Evolutionary conservation across 1,140 invertebrate species (phyloP), one percentile per base, ranked within the genome.

Genomic region (Diorhabda elongata): DNA sequence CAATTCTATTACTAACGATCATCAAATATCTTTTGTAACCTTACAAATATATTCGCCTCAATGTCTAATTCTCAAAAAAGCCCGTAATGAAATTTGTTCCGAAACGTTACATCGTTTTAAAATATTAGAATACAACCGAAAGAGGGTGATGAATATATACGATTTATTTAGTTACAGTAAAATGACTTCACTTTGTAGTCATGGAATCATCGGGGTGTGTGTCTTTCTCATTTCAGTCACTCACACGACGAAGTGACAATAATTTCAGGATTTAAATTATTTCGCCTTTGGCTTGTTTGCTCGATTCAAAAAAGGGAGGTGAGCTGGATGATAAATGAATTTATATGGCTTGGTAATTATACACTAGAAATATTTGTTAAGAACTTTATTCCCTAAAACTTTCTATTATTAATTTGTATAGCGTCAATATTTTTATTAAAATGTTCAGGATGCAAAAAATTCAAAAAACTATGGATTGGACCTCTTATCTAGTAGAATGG

Each of bases 211-310:
- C 44, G 65, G 47, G 6, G 47, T 52, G 47, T 52, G 47, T 52
- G 6, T 52, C 47, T 52, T 52, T 67, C 64, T 66, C 65, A 75
- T 75, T 75, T 75, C 74, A 74, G 6, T n/a, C 47, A 52, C 47
- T 52, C 74, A 73, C 74, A 62, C 67, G 58, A 68, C 70, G n/a
- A 8, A 8, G 47, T 52, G 74, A 75, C 74, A 75, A 75, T 75
- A 75, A 75, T 75, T 73, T 73, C 69, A 67, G 71, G 70, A 75
- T 75, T 75, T 73, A 75, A 75, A 75, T 75, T 41, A 43, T 62
- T 70, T 75, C 67, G 74, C 74, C 70, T 58, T 26, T 42, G 62
- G 65, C 60, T 42, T 56, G 9, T 44, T 42, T 43, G 47, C 52
- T 11, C 26, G 43, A 42, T 41, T 26, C 59, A 41, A 43, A 42